Conservation (phyloP, 2,113 vertebrate species). For the Psilopogon haemacephalus region DNA sequence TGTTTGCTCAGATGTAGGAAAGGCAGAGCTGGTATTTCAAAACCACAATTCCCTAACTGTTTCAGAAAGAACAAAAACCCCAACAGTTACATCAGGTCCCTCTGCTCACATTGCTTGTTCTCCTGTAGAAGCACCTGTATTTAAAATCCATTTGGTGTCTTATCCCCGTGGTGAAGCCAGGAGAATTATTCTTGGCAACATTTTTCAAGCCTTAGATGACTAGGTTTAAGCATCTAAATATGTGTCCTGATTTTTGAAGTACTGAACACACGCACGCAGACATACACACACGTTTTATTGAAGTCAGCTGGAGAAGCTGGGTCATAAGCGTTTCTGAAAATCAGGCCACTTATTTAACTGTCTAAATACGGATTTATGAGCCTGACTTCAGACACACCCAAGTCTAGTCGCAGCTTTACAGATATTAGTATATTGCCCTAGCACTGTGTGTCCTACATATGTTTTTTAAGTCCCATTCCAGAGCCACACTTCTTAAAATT, state of each 20-base stretch:
- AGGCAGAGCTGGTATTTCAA: background rate
- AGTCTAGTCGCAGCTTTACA: background rate
- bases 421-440: background rate
- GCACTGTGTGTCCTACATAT: background rate
- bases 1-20: constrained; percentile 35
- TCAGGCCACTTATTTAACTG: constrained; percentile 11
- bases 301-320: constrained; percentile 25
- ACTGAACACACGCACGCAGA: background rate
- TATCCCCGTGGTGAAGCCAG: background rate
- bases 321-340: constrained; percentile 26
- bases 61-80: background rate
- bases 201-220: constrained; percentile 8
- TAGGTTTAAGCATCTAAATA: constrained; percentile 44
- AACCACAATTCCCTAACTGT: background rate
- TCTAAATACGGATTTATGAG: constrained; percentile 12
- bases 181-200: constrained; percentile 21
- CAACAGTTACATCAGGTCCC: background rate
- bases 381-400: background rate
- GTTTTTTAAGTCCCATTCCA: background rate
- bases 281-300: background rate
- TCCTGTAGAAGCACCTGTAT: constrained; percentile 21
- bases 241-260: constrained; percentile 11
- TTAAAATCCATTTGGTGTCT: background rate
- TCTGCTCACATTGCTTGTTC: background rate
- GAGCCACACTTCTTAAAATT: background rate